Base-by-base conservation (phyloP, 2,888 invertebrate species). In the Drosophila antonietae region DNA sequence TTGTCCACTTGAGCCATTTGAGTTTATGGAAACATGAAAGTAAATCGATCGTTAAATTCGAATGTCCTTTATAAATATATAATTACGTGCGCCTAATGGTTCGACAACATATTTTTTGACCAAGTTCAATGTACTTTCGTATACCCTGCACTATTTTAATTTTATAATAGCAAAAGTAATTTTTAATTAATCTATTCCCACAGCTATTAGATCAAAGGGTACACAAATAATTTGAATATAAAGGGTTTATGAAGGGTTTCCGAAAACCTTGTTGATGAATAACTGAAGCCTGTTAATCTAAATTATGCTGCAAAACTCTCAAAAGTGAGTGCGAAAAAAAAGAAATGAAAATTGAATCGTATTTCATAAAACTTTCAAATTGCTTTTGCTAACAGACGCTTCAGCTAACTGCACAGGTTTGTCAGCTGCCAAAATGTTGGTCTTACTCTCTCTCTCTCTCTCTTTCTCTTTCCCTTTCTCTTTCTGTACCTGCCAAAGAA, bases 211-310 rank as follows among this genome's bases (percentile, higher is more conserved):
- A 12, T 43, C 15, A 49, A 67, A 53, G 20, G 20, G 1, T 8
- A 6, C 2, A 33, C 15, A 43, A 20, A 6, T 33, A 18, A 35
- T 51, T 51, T 8, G 18, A 14, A 18, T 51, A 51, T n/a, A n/a
- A n/a, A n/a, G n/a, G n/a, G n/a, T 51, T 18, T 20, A 37, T 23
- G 2, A 3, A 15, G 37, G 9, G 2, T 23, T 53, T 51, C 7
- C 9, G 37, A 15, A 15, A 15, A 53, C 8, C 41, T 39, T 55
- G 7, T 18, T 18, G 6, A 20, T 41, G 47, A 43, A 43, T 65
- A 14, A 18, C 43, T 51, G 59, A 63, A 60, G 60, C 63, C 37
- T 68, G 65, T 63, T 69, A 75, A 81, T 81, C 64, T 44, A 51
- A 72, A 33, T 53, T 55, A 58, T 35, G 52, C 41, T 49, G 46